phyloP scores from a whole-genome alignment of 2,797 vertebrate genomes.

The Limosa lapponica region DNA sequence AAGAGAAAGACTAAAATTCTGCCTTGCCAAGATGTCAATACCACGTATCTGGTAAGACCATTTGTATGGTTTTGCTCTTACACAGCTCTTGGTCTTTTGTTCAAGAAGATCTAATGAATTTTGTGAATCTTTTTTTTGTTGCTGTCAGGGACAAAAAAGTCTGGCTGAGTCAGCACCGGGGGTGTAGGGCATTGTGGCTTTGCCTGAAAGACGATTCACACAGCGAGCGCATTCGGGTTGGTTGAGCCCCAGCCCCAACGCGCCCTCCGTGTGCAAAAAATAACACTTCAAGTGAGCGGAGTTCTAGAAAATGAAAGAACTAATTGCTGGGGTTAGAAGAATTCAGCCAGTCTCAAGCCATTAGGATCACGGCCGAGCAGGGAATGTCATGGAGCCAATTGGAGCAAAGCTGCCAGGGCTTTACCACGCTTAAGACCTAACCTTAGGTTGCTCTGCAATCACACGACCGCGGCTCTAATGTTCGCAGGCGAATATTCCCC shows the following conservation, averaged over 20 bases:
- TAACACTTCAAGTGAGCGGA: constrained; percentile 32
- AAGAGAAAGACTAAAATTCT: not conserved
- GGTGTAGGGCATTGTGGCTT: not conserved
- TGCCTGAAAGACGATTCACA: not conserved
- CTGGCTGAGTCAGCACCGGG: not conserved
- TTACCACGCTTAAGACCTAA: constrained; percentile 22
- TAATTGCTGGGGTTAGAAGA: constrained; percentile 66
- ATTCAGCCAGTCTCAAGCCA: constrained; percentile 69
- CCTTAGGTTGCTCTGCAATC: constrained; percentile 10
- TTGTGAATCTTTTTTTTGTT: not conserved
- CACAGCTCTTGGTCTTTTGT: not conserved
- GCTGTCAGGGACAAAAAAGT: constrained; percentile 2
- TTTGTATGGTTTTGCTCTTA: not conserved
- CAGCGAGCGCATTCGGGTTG: not conserved
- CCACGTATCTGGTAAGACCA: not conserved
- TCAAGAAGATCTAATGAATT: not conserved
- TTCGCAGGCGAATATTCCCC: not conserved
- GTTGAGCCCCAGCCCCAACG: not conserved
- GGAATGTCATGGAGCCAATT: constrained; percentile 72
- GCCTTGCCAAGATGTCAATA: accelerated
- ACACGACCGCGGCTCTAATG: not conserved
- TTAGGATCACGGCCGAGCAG: constrained; percentile 42
- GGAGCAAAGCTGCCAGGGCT: constrained; percentile 57
- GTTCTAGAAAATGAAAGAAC: constrained; percentile 59
- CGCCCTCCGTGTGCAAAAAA: constrained; percentile 35